Base-by-base conservation (phyloP, 2,113 vertebrate genomes). In the Stigmatopora nigra region DNA sequence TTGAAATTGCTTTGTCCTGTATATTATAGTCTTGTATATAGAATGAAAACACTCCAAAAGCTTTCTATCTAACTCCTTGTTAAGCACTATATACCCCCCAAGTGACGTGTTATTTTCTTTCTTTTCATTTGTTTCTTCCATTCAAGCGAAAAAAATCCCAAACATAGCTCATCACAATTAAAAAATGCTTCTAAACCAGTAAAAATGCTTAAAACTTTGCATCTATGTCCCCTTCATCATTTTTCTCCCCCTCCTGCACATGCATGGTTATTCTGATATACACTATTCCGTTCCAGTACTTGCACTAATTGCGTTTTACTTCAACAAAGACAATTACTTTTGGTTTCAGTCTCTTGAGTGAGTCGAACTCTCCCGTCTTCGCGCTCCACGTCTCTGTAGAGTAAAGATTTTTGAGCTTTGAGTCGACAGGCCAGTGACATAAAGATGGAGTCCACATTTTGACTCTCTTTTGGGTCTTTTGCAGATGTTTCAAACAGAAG, bases 401-500 rank as follows among this genome's bases (percentile, higher is more conserved):
- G 91, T 76, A 95, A 91, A n/a, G 93, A 94, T 65, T 94, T 96
- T 89, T 98, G 96, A 5, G 93, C 93, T 84, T 98, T 97, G 19
- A 98, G 90, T 48, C 93, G 92, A 79, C 95, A 98, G 59, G 93
- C 95, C 89, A 98, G 90, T 65, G 94, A 94, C 96, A 98, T 98
- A 88, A 98, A 98, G 88, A 98, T 98, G 1, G 94, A 95, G 67
- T 98, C 93, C 71, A 98, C 95, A 0, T 97, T 96, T 88, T 96
- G 95, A 73, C 92, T 95, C 82, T 98, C 95, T 87, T 90, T 89
- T 17, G 95, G 95, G 90, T 98, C 96, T 88, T 98, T 98, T 76
- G 96, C 96, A 0, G 96, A 98, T 3, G 96, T 98, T 87, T 98
- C 95, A 63, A 98, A 98, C 70, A 98, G 91, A 78, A 97, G 92